Evolutionary conservation across 2,797 vertebrate genomes (phyloP), one percentile per base, ranked within the genome.

Genomic region (Carapus acus): DNA sequence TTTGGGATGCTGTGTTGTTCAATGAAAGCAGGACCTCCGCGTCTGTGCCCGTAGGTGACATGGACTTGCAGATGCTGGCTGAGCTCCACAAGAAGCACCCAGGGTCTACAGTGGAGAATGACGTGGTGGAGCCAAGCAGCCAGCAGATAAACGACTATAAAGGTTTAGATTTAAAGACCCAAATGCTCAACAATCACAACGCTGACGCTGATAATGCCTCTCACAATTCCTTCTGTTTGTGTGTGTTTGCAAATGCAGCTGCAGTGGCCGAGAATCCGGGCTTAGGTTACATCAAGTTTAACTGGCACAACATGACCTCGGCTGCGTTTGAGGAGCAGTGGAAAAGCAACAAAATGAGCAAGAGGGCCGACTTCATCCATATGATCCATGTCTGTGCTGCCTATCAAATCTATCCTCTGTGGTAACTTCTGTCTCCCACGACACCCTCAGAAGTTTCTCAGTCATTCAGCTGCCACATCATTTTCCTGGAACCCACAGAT

Each of bases 311-410:
- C 54, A 91, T 94, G 88, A 94, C 90, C 2, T 85, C 94, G 8
- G 49, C 80, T 38, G 91, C 93, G 82, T 98, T 92, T 77, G 88
- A 96, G 85, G 82, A 82, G 50, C 80, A 88, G 67, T 87, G 89
- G 78, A 89, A 75, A 16, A 76, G 48, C 49, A 86, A 86, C 50
- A 88, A 88, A 58, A 74, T 76, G 23, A 63, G 77, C 50, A 85
- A 89, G 85, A 94, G 91, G 67, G 91, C 89, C 69, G 91, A 95
- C 77, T 95, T 97, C 69, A 91, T 97, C 83, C 94, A 98, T 84
- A 92, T 98, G 93, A 88, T 98, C 75, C 93, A 98, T 93, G 94
- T 96, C 8, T 27, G 75, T 65, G 48, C 23, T 43, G n/a, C 17
- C 5, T n/a, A n/a, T n/a, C n/a, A n/a, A n/a, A n/a, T n/a, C n/a